Base-by-base conservation (phyloP, 2,113 vertebrate species). In the Piaya cayana region DNA sequence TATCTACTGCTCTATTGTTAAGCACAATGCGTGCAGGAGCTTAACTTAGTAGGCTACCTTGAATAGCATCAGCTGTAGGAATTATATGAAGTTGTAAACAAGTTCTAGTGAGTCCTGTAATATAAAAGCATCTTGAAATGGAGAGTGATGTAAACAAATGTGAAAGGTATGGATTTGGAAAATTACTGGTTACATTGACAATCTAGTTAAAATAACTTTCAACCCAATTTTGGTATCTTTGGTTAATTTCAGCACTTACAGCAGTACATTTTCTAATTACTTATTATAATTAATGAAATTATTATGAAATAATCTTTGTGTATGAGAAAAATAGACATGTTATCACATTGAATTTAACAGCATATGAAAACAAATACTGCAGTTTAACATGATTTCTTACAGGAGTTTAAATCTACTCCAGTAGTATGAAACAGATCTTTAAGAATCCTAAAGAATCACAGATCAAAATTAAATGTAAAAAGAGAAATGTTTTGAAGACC, bases 141-240 rank as follows among this genome's bases (percentile, higher is more conserved):
- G 18, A 89, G 50, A 84, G 81, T 49, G 32, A 82, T 83, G 39
- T 30, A 52, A 94, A 95, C 60, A 93, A 90, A 86, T 63, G 15
- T 52, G 60, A 93, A 70, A 47, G 20, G 27, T 50, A 89, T 37
- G 23, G 18, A 95, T 49, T 50, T 5, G 83, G 34, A 39, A 59
- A 81, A 76, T 63, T 79, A 68, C 29, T 64, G 76, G 39, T 70
- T 82, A 69, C 23, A 19, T 27, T 90, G 29, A 80, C 19, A 19
- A 76, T 43, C 18, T 64, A 64, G 94, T 90, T 39, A 32, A 85
- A 97, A 96, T 65, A 77, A 53, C 19, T 82, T 77, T 63, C 19
- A 88, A 87, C 39, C 8, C 11, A 59, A 10, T 92, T 80, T 90
- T 65, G 8, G 75, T 49, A 11, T 70, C 22, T 69, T 74, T 60